Base-by-base conservation (phyloP, 2,888 invertebrate species). In the Odiellus spinosus region DNA sequence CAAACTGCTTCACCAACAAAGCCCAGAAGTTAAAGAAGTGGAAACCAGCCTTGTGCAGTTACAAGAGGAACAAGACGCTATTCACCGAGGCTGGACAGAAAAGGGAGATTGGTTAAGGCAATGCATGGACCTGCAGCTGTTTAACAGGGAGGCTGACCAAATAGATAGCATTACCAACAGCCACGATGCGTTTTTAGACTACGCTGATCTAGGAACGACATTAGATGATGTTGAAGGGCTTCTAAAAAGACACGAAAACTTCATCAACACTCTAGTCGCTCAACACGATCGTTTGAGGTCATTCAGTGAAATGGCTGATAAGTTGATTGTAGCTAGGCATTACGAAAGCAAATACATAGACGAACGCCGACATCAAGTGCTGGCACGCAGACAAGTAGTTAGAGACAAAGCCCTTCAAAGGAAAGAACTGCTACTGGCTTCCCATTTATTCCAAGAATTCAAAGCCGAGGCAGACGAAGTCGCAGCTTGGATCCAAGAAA, bases 91-190 rank as follows among this genome's bases (percentile, higher is more conserved):
- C 60, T 91, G 91, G 87, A 67, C 75, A 41, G 79, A 82, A 47
- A 90, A 91, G 62, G 81, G 88, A 47, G 77, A 79, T 41, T 80
- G 82, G 73, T 67, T 95, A 48, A 77, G 82, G 57, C 88, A 95
- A 64, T 80, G 86, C 54, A 75, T 87, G 32, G 85, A 91, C 57
- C 69, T 95, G 50, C 90, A 87, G 67, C 75, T 82, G 54, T 91
- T 93, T 69, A 90, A 90, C 67, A 78, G 88, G 35, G 96, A 96
- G 66, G 93, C 93, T 0, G 95, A 96, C 64, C 86, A 93, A 64
- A 86, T 96, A 53, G 95, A 96, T 67, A 90, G 95, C 0, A 81
- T 85, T 11, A 88, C 87, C 42, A 85, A 86, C 46, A 85, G 88
- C 14, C 93, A 96, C 63, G 83, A 90, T 64, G 87, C 90, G 0